Evolutionary conservation across 2,888 invertebrate genomes (phyloP).

Genomic region (Drosophila maculinotata): DNA sequence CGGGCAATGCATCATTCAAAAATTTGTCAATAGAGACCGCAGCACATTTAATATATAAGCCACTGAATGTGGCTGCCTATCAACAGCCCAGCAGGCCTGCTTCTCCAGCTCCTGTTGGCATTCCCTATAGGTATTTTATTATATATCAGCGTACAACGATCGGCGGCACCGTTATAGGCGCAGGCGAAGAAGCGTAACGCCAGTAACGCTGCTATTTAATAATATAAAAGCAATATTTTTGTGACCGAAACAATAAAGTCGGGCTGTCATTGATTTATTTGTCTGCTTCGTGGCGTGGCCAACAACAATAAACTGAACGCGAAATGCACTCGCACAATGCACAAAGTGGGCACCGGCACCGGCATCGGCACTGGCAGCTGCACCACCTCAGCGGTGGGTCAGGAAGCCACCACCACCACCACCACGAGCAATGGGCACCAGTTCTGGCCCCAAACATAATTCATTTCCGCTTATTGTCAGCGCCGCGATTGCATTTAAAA

Average conservation of each 20-base stretch:
- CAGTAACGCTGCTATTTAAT: slow-evolving; percentile 62
- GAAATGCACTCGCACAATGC: slow-evolving; percentile 79
- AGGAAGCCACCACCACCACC: slow-evolving; percentile 21
- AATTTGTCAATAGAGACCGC: slow-evolving; percentile 79
- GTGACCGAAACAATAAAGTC: slow-evolving; percentile 83
- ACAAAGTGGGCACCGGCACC: slow-evolving; percentile 51
- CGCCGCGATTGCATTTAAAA: slow-evolving; percentile 72
- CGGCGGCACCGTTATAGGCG: slow-evolving; percentile 36
- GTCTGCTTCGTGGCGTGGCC: slow-evolving; percentile 77
- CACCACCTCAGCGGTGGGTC: slow-evolving; percentile 66
- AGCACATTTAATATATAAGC: slow-evolving; percentile 67
- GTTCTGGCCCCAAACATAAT: slow-evolving; percentile 72
- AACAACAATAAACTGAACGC: slow-evolving; percentile 76
- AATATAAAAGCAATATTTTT: slow-evolving; percentile 80
- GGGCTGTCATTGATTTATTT: slow-evolving; percentile 83
- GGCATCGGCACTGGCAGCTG: slow-evolving; percentile 38
- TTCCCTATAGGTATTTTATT: slow-evolving; percentile 77
- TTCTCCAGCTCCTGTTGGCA: slow-evolving; percentile 19
- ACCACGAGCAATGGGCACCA: slow-evolving; percentile 8
- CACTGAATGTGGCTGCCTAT: slow-evolving; percentile 39
- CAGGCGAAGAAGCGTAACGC: slow-evolving; percentile 21
- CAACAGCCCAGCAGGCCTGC: slow-evolving; percentile 20
- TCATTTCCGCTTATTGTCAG: slow-evolving; percentile 84
- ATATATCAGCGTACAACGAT: slow-evolving; percentile 69
- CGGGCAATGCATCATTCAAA: slow-evolving; percentile 72